These are phyloP conservation scores for Drosophila histrio DNA, from an alignment of 2,888 invertebrate species.

Conservation along the genomic window DNA sequence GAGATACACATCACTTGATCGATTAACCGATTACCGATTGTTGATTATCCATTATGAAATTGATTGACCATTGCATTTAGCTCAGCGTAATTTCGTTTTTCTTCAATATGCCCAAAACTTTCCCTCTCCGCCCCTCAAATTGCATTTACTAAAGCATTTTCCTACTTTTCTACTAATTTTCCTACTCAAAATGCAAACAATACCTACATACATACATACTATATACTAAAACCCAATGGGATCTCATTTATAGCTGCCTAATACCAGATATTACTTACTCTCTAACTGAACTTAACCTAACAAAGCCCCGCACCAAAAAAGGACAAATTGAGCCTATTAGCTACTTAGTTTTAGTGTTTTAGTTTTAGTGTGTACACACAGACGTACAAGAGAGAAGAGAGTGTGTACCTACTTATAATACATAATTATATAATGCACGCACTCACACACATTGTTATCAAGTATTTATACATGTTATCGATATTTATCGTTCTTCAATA, in stretches of 20 bases:
- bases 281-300: slow-evolving; percentile 16
- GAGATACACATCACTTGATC: too few species aligned
- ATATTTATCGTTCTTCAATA: slow-evolving; percentile 19
- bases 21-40: not conserved
- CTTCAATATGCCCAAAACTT: not conserved
- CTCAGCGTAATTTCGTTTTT: not conserved
- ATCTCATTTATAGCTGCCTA: not conserved
- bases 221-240: not conserved
- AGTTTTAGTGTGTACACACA: too few species aligned
- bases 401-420: slow-evolving; percentile 15
- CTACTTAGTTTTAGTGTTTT: too few species aligned
- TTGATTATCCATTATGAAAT: not conserved
- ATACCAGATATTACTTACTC: slow-evolving; percentile 9
- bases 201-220: not conserved
- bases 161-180: slow-evolving; percentile 37
- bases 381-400: too few species aligned
- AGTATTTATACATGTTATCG: slow-evolving; percentile 31
- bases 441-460: slow-evolving; percentile 38
- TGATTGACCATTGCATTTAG: not conserved
- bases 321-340: slow-evolving; percentile 61
- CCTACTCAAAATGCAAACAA: not conserved
- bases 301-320: slow-evolving; percentile 66
- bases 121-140: slow-evolving; percentile 19
- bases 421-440: slow-evolving; percentile 29
- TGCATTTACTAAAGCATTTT: slow-evolving; percentile 46